A percentile compares a stretch with the other conserved stretches of the same genome.
Evolutionary conservation across 2,113 vertebrate species (phyloP).

Genomic region (Peromyscus leucopus): DNA sequence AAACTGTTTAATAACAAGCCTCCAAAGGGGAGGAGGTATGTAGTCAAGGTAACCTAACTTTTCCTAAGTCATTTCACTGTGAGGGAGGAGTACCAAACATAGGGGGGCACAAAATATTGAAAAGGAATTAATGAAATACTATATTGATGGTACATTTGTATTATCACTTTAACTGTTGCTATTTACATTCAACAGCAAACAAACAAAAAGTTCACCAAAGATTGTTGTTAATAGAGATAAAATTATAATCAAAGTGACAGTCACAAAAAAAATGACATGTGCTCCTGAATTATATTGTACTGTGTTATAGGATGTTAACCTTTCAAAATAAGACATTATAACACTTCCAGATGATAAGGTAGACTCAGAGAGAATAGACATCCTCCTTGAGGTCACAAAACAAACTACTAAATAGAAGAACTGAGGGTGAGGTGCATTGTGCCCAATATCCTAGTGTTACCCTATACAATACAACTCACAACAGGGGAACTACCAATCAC

Average conservation of each 20-base stretch:
- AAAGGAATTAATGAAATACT: not conserved
- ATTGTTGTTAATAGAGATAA: not conserved
- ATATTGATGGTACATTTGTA: not conserved
- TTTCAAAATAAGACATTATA: fast-evolving
- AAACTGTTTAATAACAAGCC: not conserved
- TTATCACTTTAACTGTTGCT: not conserved
- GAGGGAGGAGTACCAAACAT: not conserved
- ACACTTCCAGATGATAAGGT: not conserved
- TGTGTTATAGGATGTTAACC: not conserved
- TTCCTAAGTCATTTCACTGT: not conserved
- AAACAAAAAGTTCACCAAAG: not conserved
- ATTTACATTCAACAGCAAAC: not conserved
- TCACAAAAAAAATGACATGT: not conserved
- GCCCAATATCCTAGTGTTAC: not conserved
- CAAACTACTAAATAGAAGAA: not conserved
- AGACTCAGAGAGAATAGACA: not conserved
- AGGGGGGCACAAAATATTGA: not conserved
- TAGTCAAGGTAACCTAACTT: not conserved
- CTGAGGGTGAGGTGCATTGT: not conserved
- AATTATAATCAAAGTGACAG: not conserved
- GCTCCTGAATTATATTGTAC: too few relatives aligned
- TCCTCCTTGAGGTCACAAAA: not conserved
- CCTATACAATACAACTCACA: not conserved
- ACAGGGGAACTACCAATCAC: not conserved
- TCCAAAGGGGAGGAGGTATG: not conserved